These are phyloP conservation scores for Caracal caracal DNA, from an alignment of 2,113 vertebrate species.

Conservation along the genomic window DNA sequence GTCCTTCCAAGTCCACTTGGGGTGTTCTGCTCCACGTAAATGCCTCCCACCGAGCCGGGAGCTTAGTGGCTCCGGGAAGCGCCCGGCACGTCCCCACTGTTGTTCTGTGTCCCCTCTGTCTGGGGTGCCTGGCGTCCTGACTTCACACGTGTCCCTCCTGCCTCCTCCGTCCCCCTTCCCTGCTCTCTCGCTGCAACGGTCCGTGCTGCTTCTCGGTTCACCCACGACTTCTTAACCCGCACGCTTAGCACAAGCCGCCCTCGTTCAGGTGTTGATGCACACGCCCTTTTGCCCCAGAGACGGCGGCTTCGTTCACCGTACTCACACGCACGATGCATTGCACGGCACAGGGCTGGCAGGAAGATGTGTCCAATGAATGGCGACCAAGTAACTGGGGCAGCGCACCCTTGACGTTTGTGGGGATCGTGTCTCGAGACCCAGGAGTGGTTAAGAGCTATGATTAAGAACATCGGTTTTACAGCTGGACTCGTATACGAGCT, in stretches of 20 bases:
- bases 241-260: background rate
- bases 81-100: fast-evolving
- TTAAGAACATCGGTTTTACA: background rate
- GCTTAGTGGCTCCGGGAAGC: fast-evolving
- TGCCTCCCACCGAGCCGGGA: fast-evolving
- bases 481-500: background rate
- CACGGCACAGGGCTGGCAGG: background rate
- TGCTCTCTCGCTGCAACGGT: no score
- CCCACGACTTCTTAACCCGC: background rate
- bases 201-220: background rate
- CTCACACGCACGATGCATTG: fast-evolving
- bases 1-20: background rate
- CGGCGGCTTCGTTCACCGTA: background rate
- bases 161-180: fast-evolving
- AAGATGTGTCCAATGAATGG: background rate
- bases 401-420: background rate
- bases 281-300: background rate
- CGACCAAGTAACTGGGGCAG: no score
- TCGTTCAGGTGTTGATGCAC: no score
- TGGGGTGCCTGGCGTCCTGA: background rate
- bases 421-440: background rate
- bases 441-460: background rate
- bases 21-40: fast-evolving
- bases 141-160: fast-evolving
- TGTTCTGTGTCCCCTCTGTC: background rate